A percentile compares a stretch with the other conserved stretches of the same genome.
Evolutionary conservation across 2,113 vertebrate genomes (phyloP).

Genomic region (Macrotus californicus): DNA sequence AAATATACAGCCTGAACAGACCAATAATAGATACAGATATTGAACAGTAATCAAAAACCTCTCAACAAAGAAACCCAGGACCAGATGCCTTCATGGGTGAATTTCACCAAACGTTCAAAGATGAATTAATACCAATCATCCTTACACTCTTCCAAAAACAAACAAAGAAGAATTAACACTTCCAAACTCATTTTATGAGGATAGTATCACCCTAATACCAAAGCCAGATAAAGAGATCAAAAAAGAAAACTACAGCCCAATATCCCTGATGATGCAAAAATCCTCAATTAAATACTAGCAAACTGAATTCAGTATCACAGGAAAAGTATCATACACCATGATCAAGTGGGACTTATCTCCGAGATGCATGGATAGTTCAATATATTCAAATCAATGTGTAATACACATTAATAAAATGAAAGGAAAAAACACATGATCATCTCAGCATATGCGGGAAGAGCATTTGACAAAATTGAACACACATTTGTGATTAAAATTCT

Average conservation of each 20-base stretch:
- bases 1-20: neutral
- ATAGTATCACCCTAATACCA: neutral
- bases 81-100: neutral
- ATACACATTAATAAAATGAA: neutral
- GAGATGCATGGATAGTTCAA: neutral
- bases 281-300: neutral
- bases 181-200: no score
- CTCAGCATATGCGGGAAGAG: neutral
- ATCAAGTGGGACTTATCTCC: neutral
- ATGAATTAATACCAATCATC: neutral
- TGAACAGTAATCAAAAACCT: neutral
- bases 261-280: neutral
- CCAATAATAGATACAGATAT: no score
- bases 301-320: neutral
- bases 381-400: neutral
- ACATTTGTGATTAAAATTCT: neutral
- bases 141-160: neutral
- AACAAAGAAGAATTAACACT: no score
- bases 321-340: neutral
- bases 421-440: neutral
- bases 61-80: neutral
- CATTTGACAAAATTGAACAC: neutral
- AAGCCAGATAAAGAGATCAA: neutral
- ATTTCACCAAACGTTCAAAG: neutral
- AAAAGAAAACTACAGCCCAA: neutral